These are phyloP conservation scores for Gorsachius goisagi DNA, from an alignment of 2,113 vertebrate species.

Conservation along the genomic window DNA sequence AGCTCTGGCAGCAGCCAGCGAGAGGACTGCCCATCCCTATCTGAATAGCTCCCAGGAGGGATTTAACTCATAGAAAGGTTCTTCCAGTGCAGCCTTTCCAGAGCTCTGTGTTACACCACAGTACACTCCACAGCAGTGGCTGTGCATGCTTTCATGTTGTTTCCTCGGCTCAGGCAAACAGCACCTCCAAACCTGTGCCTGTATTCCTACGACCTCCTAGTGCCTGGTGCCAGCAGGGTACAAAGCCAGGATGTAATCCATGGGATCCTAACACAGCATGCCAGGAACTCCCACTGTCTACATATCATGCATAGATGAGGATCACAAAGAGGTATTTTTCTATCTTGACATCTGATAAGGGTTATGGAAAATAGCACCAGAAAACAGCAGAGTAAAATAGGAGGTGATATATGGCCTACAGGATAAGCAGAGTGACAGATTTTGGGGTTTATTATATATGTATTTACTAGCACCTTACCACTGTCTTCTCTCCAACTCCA, in stretches of 20 bases:
- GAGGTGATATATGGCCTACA: not conserved
- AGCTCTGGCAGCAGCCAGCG: not conserved
- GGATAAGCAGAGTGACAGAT: not conserved
- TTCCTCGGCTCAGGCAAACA: not conserved
- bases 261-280: not conserved
- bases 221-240: not conserved
- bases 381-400: not conserved
- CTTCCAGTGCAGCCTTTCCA: not conserved
- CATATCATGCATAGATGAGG: not conserved
- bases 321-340: not conserved
- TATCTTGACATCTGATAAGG: not conserved
- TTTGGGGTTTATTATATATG: not conserved
- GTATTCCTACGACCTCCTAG: rapidly evolving
- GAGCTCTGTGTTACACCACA: not conserved
- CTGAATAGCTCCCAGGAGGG: not conserved
- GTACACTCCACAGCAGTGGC: not conserved
- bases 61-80: not conserved
- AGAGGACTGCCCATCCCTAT: not conserved
- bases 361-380: not conserved
- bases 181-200: not conserved
- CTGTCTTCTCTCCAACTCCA: not conserved
- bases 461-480: not conserved
- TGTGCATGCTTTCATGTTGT: rapidly evolving
- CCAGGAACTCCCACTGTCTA: not conserved
- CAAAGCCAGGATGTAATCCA: not conserved